Evolutionary conservation across 2,888 invertebrate genomes (phyloP).

Genomic region (Tiliacea citrago): DNA sequence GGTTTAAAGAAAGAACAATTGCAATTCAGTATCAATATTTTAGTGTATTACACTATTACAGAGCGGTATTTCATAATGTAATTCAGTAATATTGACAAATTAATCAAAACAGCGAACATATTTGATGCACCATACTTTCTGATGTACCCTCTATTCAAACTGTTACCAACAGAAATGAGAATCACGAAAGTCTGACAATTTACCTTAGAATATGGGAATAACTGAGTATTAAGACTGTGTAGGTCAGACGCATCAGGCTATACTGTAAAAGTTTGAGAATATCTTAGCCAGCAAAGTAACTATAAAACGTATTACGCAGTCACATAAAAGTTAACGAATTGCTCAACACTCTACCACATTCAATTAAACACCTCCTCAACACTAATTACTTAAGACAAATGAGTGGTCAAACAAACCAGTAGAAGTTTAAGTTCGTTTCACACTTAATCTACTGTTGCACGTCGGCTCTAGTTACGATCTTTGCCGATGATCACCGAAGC

Average conservation of each 20-base stretch:
- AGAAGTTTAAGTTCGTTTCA: conserved; percentile 46
- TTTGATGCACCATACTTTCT: too few species aligned
- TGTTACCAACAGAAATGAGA: neutral
- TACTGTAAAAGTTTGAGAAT: neutral
- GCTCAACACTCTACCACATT: conserved; percentile 5
- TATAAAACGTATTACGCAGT: neutral
- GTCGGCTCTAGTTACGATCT: conserved; percentile 52
- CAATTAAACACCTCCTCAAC: conserved; percentile 25
- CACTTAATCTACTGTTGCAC: conserved; percentile 38
- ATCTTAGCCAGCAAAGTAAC: neutral
- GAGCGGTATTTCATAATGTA: neutral
- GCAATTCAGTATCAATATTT: neutral
- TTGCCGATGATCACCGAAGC: conserved; percentile 48
- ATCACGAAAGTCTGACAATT: neutral
- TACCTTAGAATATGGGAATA: neutral
- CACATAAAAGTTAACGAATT: conserved; percentile 4
- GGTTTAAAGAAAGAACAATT: too few species aligned
- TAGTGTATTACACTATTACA: too few species aligned
- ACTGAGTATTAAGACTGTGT: too few species aligned
- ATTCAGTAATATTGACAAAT: neutral
- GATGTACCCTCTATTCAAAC: neutral
- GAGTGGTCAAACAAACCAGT: conserved; percentile 45
- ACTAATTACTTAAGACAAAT: conserved; percentile 49
- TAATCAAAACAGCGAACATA: neutral
- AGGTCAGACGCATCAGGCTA: neutral